Evolutionary conservation across 1,140 invertebrate species (phyloP).

Genomic region (Pachypsylla venusta): DNA sequence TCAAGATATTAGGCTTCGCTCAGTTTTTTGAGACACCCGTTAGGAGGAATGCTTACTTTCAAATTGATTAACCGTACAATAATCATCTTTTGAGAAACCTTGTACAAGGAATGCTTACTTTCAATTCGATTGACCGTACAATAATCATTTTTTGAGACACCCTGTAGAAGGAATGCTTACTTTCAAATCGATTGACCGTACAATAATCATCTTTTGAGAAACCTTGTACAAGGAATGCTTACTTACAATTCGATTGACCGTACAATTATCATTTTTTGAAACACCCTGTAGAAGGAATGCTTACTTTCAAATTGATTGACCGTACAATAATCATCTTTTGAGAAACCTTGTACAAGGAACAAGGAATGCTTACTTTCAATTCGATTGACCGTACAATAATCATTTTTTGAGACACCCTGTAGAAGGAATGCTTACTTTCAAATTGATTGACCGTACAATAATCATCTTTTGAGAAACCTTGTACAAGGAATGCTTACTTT

Average conservation of each 20-base stretch:
- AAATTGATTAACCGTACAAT: neutral
- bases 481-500: too few species aligned
- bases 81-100: neutral
- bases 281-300: neutral
- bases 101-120: neutral
- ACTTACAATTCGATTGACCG: constrained; percentile 85
- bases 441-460: constrained; percentile 1
- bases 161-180: constrained; percentile 32
- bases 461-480: neutral
- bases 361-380: neutral
- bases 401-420: neutral
- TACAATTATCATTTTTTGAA: constrained; percentile 63
- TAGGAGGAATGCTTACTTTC: neutral
- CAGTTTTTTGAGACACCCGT: neutral
- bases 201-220: constrained; percentile 62
- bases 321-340: neutral
- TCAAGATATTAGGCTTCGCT: too few species aligned
- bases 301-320: neutral
- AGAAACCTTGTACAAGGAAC: too few species aligned
- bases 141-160: constrained; percentile 38
- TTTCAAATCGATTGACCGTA: constrained; percentile 80
- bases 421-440: neutral
- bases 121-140: neutral
- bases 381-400: neutral
- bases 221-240: constrained; percentile 23